Base-by-base conservation (phyloP, 2,797 vertebrate genomes). In the Prunella strophiata region DNA sequence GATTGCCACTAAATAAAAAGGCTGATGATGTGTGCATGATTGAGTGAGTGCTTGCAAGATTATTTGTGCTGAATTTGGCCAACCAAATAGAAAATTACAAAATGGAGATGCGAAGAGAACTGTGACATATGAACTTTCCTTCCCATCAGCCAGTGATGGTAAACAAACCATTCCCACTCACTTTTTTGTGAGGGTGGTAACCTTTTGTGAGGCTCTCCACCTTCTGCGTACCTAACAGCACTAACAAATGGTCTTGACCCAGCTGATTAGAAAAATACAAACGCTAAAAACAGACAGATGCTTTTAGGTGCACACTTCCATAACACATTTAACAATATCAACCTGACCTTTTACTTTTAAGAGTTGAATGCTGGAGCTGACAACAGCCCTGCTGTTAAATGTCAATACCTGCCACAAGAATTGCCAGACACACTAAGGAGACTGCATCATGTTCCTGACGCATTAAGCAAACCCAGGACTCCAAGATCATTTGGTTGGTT, bases 351-450 rank as follows among this genome's bases (percentile, higher is more conserved):
- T 88, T 94, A 62, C 62, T 86, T 92, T 63, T 30, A 81, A 84
- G 14, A 79, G 45, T 3, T 58, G 72, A 93, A 67, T 36, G 34
- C 71, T 94, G 45, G 93, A 85, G 51, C 50, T 93, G 85, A 91
- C 68, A 87, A 66, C 38, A 73, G 51, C 30, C 70, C 47, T 52
- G 67, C 93, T 96, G 85, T 65, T 93, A 78, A 84, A 94, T 84
- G 72, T 88, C 91, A 96, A 4, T 96, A 96, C 82, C 85, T 96
- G 91, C 67, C 72, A 59, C 63, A 79, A 75, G 43, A 88, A 50
- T 81, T 0, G 4, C 89, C 80, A 95, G 79, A 92, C 48, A 95
- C 61, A 32, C 70, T 72, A 76, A 65, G 11, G 40, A 81, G 71
- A 93, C 63, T 89, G 84, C 7, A 1, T 94, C 89, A 87, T 82